These are phyloP conservation scores for Gymnoscelis rufifasciata DNA, from an alignment of 2,888 invertebrate species.

Conservation along the genomic window DNA sequence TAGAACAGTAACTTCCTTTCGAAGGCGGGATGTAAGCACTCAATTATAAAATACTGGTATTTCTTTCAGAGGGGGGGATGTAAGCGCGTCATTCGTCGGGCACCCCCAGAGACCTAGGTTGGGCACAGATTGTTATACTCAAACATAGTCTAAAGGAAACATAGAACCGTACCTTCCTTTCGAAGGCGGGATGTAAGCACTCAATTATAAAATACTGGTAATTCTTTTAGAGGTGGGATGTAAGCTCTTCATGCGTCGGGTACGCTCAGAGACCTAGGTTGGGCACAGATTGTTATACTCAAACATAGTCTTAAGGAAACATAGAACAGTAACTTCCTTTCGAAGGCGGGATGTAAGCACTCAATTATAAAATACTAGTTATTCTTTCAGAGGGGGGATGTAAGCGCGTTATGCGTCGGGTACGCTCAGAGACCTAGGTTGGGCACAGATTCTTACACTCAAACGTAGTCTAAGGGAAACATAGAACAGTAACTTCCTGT, in stretches of 20 bases:
- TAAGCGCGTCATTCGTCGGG: conserved; percentile 10
- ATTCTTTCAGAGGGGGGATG: conserved; percentile 51
- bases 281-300: conserved; percentile 94
- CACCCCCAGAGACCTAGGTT: conserved; percentile 86
- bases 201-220: background rate
- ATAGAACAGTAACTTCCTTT: no score
- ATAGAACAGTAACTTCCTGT: no score
- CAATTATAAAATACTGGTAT: background rate
- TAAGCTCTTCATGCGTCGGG: conserved; percentile 11
- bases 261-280: conserved; percentile 87
- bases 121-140: conserved; percentile 94
- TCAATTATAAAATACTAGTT: background rate
- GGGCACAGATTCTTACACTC: conserved; percentile 94
- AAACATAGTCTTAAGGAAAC: no score
- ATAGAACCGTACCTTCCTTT: no score
- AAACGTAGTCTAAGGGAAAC: no score
- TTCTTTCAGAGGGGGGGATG: conserved; percentile 51
- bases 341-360: background rate
- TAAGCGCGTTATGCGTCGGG: conserved; percentile 10
- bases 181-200: background rate
- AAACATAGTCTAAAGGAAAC: no score
- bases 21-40: background rate
- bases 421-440: conserved; percentile 86
- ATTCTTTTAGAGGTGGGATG: conserved; percentile 16
- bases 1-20: no score